phyloP scores from a whole-genome alignment of 2,797 vertebrate species.

The Trachurus trachurus region DNA sequence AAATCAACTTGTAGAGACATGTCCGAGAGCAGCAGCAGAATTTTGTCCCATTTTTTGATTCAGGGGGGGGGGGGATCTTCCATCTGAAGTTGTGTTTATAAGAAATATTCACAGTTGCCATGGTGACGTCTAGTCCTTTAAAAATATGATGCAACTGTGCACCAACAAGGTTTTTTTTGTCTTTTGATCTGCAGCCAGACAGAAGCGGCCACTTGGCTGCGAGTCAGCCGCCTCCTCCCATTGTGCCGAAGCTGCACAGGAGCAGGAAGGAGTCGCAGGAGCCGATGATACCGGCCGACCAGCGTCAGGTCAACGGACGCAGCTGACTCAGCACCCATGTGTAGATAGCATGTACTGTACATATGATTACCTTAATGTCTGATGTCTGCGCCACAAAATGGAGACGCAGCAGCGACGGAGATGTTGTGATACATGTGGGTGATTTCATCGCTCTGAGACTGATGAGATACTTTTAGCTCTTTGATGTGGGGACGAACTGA shows the following conservation, averaged over 20 bases:
- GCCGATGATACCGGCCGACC: conserved; percentile 45
- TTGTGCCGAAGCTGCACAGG: conserved; percentile 82
- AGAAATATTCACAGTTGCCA: neutral
- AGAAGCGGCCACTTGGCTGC: conserved; percentile 55
- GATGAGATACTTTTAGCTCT: conserved; percentile 12
- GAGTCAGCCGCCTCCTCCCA: conserved; percentile 73
- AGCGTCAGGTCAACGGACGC: conserved; percentile 57
- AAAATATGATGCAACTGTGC: neutral
- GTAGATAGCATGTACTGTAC: conserved; percentile 66
- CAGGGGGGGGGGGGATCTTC: neutral
- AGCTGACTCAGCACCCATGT: conserved; percentile 54
- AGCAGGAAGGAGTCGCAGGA: conserved; percentile 74
- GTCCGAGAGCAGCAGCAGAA: neutral
- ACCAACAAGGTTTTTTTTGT: conserved; percentile 25
- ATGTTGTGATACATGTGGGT: neutral
- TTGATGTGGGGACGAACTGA: conserved; percentile 22
- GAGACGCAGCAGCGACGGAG: conserved; percentile 7
- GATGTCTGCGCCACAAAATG: conserved; percentile 6
- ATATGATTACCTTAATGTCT: conserved; percentile 33
- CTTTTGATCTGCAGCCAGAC: conserved; percentile 78
- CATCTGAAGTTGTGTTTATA: neutral
- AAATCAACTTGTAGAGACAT: conserved; percentile 30
- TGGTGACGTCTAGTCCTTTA: neutral
- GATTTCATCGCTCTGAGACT: conserved; percentile 2
- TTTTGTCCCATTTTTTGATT: neutral